Evolutionary conservation across 2,888 invertebrate species (phyloP).

Genomic region (Acanthosoma haemorrhoidale): DNA sequence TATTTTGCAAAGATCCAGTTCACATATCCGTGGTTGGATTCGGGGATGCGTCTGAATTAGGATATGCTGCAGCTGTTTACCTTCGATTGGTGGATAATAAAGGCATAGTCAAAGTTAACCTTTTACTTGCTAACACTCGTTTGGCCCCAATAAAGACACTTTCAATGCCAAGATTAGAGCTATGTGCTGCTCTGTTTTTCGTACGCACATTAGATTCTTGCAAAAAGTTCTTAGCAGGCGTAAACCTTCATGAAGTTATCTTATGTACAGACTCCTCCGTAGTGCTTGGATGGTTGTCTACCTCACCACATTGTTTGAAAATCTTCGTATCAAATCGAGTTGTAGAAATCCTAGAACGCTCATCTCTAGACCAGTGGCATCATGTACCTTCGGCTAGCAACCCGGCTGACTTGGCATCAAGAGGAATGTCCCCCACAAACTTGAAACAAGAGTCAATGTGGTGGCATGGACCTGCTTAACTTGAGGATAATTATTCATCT

Average conservation of each 20-base stretch:
- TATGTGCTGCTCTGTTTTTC: too few species aligned
- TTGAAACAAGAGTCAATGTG: neutral
- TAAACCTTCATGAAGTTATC: neutral
- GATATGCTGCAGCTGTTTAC: slow-evolving; percentile 16
- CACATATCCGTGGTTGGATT: slow-evolving; percentile 19
- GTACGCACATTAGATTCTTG: too few species aligned
- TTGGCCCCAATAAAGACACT: slow-evolving; percentile 18
- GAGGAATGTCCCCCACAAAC: neutral
- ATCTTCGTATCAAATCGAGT: too few species aligned
- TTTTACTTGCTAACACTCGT: slow-evolving; percentile 19
- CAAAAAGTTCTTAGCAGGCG: neutral
- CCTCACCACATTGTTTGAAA: neutral
- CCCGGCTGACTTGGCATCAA: neutral
- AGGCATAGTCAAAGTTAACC: neutral
- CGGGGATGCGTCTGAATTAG: slow-evolving; percentile 17
- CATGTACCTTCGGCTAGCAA: neutral
- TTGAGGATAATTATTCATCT: neutral
- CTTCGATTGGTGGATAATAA: neutral
- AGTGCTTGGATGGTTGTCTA: slow-evolving; percentile 26
- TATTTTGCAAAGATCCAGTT: too few species aligned
- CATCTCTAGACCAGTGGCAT: neutral
- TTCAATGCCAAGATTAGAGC: too few species aligned
- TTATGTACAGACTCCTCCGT: slow-evolving; percentile 26
- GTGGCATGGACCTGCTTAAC: neutral
- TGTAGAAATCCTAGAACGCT: neutral